phyloP scores from a whole-genome alignment of 2,113 vertebrate species.

The Merops nubicus region DNA sequence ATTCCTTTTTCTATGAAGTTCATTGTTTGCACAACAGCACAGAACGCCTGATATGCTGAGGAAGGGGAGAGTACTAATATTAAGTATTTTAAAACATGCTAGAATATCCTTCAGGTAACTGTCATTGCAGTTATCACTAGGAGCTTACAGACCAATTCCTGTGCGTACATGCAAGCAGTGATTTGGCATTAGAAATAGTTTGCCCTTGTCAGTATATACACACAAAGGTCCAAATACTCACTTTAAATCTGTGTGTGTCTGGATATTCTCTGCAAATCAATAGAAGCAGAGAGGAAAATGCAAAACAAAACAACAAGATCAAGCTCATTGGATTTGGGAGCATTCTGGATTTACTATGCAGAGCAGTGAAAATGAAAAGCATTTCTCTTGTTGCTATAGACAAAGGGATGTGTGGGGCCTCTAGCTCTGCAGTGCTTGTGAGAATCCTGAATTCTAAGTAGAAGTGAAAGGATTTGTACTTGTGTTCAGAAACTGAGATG shows the following conservation, averaged over 20 bases:
- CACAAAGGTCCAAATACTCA: neutral
- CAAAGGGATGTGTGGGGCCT: neutral
- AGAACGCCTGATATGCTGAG: neutral
- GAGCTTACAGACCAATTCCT: neutral
- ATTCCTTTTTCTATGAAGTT: neutral
- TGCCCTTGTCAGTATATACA: neutral
- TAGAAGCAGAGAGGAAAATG: neutral
- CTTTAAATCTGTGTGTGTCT: neutral
- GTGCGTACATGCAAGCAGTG: neutral
- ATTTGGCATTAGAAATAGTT: neutral
- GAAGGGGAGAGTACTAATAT: neutral
- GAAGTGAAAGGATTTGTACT: constrained; percentile 68
- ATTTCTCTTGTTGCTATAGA: neutral
- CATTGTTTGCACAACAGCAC: neutral
- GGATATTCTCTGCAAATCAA: neutral
- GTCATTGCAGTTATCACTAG: neutral
- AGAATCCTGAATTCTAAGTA: constrained; percentile 58
- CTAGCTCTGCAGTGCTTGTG: neutral
- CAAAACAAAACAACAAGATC: neutral
- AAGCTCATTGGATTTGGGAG: neutral
- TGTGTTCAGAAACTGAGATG: constrained; percentile 35
- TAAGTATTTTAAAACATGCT: neutral
- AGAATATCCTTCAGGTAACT: neutral
- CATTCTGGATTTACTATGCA: neutral
- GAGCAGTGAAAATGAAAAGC: neutral